Conservation (phyloP, 1,140 invertebrate species). For the Hermatobates lingyangjiaoensis region DNA sequence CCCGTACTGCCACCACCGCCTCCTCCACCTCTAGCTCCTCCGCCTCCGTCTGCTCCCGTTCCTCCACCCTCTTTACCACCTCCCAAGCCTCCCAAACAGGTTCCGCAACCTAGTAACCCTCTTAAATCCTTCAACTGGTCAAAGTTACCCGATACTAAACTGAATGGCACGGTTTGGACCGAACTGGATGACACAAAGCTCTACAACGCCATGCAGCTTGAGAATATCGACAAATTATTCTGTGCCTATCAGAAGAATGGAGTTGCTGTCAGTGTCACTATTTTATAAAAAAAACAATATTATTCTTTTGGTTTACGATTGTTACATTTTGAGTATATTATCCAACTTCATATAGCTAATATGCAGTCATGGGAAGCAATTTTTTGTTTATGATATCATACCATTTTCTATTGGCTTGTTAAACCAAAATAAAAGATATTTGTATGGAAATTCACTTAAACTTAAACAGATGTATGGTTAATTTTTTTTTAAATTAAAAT, state of each 20-base stretch:
- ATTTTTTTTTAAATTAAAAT: no score
- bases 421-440: no score
- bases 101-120: constrained; percentile 76
- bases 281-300: neutral
- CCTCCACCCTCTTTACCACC: constrained; percentile 29
- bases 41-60: constrained; percentile 33
- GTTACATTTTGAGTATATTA: constrained; percentile 1
- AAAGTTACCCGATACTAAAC: constrained; percentile 72
- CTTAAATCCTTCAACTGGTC: constrained; percentile 97
- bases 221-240: constrained; percentile 83
- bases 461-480: no score
- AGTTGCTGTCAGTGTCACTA: constrained; percentile 35
- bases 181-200: constrained; percentile 83
- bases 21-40: constrained; percentile 29
- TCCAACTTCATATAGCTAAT: no score
- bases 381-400: no score
- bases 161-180: constrained; percentile 83
- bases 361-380: no score
- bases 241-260: constrained; percentile 88
- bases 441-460: no score
- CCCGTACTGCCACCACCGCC: constrained; percentile 37
- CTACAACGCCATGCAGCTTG: constrained; percentile 78
- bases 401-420: no score
- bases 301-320: constrained; percentile 8
- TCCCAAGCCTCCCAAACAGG: constrained; percentile 45